Evolutionary conservation across 2,113 vertebrate species (phyloP), one percentile per base, ranked within the genome.

Genomic region (Mastomys coucha): DNA sequence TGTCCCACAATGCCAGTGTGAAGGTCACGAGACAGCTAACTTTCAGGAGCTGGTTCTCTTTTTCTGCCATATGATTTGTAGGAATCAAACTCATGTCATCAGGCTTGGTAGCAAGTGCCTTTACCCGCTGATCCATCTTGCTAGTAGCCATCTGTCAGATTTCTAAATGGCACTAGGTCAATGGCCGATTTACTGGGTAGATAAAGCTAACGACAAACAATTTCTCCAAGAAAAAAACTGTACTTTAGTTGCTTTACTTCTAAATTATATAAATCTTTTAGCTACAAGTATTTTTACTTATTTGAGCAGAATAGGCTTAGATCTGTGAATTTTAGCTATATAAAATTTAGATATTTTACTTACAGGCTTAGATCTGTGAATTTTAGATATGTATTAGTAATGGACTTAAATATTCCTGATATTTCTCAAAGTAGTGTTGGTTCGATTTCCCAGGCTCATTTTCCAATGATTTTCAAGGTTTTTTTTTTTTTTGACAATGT

Each of bases 381-480:
- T 72, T 91, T 45, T 82, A 49, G 72, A 39, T 92, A 85, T 85
- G 87, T 85, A 65, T 92, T 88, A 72, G 12, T 67, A 63, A 7
- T 53, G 70, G 24, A 94, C 33, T 58, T 82, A 77, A 93, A 53
- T 76, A 67, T 33, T 45, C 58, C 60, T 86, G 26, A 67, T 67
- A 28, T 81, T 91, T 33, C 60, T 67, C 33, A 73, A 76, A 67
- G 33, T n/a, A 42, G 42, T 28, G 19, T 58, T 73, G 17, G 42
- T 87, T 78, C 33, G 9, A 78, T 6, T 49, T 94, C 49, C 33
- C 12, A 70, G 58, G 78, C 31, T 96, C n/a, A 60, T 91, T 95
- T 95, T 80, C 42, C 72, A 16, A 12, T 89, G 39, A 76, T 60
- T 86, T 90, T 49, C 28, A 42, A 70, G 16, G 5, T 2, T 19